These are phyloP conservation scores for Pteruthius melanotis DNA, from an alignment of 2,113 vertebrate genomes.

Conservation along the genomic window DNA sequence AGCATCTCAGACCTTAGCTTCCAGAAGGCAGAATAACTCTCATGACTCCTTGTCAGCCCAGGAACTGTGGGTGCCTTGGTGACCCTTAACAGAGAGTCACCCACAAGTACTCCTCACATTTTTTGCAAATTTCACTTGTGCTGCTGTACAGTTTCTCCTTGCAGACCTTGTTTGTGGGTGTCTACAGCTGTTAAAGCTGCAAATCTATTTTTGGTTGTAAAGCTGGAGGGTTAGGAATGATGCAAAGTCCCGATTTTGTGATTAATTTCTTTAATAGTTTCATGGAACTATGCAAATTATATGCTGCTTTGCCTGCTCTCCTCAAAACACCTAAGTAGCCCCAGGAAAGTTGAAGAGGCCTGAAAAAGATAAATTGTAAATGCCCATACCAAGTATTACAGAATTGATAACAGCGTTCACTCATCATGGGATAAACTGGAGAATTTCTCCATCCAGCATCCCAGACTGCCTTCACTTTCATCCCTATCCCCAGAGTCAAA, in stretches of 20 bases:
- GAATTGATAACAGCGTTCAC: neutral
- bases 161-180: neutral
- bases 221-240: neutral
- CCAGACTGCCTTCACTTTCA: neutral
- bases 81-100: neutral
- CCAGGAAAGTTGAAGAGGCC: neutral
- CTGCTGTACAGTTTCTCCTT: neutral
- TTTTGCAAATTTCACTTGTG: neutral
- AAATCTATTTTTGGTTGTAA: neutral
- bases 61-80: too few relatives aligned
- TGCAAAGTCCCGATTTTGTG: neutral
- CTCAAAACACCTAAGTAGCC: neutral
- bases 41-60: neutral
- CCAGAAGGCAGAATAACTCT: neutral
- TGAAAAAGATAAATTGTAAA: neutral
- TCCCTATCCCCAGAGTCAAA: neutral
- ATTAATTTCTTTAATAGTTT: neutral
- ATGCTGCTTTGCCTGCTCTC: neutral
- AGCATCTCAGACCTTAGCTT: fast-evolving
- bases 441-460: neutral
- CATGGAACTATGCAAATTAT: neutral
- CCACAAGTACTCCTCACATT: neutral
- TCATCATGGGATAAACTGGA: neutral
- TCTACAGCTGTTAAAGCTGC: neutral
- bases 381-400: neutral